These are phyloP conservation scores for Noturus placidus DNA, from an alignment of 2,113 vertebrate genomes.

Conservation along the genomic window DNA sequence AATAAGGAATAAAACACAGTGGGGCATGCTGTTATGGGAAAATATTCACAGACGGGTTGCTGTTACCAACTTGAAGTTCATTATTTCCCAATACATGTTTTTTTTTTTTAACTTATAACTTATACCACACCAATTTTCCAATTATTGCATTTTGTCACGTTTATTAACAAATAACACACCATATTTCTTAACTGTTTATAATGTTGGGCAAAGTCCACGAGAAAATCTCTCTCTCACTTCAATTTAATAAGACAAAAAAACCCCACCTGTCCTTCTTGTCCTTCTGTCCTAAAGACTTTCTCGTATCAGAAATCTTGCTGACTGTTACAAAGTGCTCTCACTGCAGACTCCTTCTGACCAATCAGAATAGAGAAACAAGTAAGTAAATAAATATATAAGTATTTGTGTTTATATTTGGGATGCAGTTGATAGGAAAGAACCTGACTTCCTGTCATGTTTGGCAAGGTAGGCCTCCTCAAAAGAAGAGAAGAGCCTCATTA, in stretches of 20 bases:
- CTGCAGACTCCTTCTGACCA: neutral
- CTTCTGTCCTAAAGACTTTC: neutral
- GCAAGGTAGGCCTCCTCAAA: neutral
- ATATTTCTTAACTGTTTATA: neutral
- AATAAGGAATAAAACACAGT: slow-evolving; percentile 1
- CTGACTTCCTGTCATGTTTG: slow-evolving; percentile 24
- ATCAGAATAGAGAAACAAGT: neutral
- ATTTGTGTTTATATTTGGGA: neutral
- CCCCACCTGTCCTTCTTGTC: neutral
- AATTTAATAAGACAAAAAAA: neutral
- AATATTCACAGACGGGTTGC: neutral
- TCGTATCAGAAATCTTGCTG: neutral
- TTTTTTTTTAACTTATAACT: neutral
- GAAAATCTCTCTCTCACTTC: neutral
- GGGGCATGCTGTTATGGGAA: neutral
- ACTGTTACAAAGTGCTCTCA: neutral
- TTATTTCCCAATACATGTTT: neutral
- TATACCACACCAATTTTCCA: neutral
- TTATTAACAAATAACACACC: neutral
- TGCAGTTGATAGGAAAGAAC: neutral
- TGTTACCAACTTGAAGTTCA: neutral
- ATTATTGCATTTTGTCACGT: neutral
- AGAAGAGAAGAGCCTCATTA: slow-evolving; percentile 27
- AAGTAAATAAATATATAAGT: neutral
- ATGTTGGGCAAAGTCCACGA: neutral